Base-by-base conservation (phyloP, 2,113 vertebrate species). In the Oryzias woworae region DNA sequence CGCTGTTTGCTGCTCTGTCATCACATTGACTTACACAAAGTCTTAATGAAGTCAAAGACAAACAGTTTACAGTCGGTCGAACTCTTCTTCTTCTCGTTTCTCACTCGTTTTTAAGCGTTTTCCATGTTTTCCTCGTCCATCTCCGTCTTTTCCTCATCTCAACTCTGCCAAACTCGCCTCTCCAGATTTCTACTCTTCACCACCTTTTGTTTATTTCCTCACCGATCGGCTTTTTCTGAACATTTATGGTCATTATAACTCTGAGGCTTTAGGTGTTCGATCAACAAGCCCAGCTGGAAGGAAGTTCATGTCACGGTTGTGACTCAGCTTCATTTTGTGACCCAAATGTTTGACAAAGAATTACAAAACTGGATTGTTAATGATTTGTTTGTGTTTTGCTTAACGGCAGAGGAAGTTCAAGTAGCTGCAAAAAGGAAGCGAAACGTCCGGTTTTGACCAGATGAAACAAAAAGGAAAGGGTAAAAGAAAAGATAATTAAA, bases 31-130 rank as follows among this genome's bases (percentile, higher is more conserved):
- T 53, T 22, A 61, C 4, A 48, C 52, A 69, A 28, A 42, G 58
- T 62, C 50, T 66, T 75, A 74, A 77, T 62, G 59, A 62, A 71
- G 1, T 13, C 7, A 4, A 0, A 78, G 58, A 49, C 75, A 53
- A 82, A 85, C 82, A 78, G 69, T 88, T 88, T 85, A 83, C 59
- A 20, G 44, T 85, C 78, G 74, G 71, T 71, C n/a, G 3, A 53
- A 74, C 55, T 72, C 47, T 5, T 36, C 55, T 36, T 75, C 57
- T 81, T 52, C 59, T 61, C 3, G 7, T 56, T 42, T 61, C 18
- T 31, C 63, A 36, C 20, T 57, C 66, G 52, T 54, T 71, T 36
- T 52, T 26, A 18, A 28, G 28, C 53, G 61, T 64, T 65, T 46
- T 17, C 17, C 44, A 31, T 57, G 52, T 36, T 10, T 50, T 20